phyloP scores from a whole-genome alignment of 2,888 invertebrate species.

The Pseudococcus viburni region DNA sequence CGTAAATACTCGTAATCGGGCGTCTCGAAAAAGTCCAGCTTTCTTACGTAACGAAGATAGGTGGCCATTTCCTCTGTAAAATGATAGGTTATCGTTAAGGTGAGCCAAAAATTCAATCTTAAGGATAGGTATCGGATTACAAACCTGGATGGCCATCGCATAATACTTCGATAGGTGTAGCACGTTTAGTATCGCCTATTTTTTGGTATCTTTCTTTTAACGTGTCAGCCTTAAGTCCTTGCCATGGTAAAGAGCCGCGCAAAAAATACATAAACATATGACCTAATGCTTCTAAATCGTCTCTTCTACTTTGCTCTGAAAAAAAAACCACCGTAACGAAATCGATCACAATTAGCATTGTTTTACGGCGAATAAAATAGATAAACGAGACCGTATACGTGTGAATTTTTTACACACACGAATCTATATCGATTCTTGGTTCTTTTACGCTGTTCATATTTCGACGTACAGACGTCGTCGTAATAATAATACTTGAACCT shows the following conservation, averaged over 20 bases:
- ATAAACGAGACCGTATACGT: too few relatives aligned
- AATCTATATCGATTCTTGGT: neutral
- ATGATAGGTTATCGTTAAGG: neutral
- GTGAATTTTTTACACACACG: neutral
- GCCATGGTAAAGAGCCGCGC: slow-evolving; percentile 99
- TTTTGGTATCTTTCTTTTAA: slow-evolving; percentile 99
- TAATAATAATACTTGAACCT: neutral
- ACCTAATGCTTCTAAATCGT: slow-evolving; percentile 99
- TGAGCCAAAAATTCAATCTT: neutral
- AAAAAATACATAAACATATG: slow-evolving; percentile 99
- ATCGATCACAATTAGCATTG: slow-evolving; percentile 68
- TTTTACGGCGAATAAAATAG: neutral
- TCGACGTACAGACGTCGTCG: neutral
- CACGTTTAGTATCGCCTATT: slow-evolving; percentile 99
- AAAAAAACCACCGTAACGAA: slow-evolving; percentile 28
- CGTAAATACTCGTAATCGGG: slow-evolving; percentile 99
- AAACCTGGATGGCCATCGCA: slow-evolving; percentile 79
- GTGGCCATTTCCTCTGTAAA: slow-evolving; percentile 93
- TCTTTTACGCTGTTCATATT: neutral
- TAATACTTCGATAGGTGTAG: slow-evolving; percentile 95
- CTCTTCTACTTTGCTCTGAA: slow-evolving; percentile 97
- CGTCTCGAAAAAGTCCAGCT: slow-evolving; percentile 99
- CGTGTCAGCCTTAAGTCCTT: slow-evolving; percentile 99
- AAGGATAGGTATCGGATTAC: slow-evolving; percentile 11
- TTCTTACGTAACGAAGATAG: slow-evolving; percentile 95